A percentile compares a stretch with the other conserved stretches of the same genome.
Conservation (phyloP, 1,140 invertebrate species). For the Hycleus cichorii region DNA sequence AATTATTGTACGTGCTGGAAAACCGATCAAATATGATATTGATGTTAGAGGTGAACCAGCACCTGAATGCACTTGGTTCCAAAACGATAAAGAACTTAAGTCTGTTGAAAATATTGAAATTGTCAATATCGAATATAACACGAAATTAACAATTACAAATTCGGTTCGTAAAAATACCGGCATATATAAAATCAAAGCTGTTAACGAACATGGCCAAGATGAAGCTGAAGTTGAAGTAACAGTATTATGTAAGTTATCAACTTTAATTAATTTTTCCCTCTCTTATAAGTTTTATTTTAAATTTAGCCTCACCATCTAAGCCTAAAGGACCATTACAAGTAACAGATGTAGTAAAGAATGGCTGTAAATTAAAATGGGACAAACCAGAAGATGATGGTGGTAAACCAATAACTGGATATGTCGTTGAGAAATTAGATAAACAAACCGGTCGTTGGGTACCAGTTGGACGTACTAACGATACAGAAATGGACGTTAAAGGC, state of each 20-base stretch:
- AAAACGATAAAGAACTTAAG: slow-evolving; percentile 47
- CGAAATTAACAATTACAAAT: slow-evolving; percentile 82
- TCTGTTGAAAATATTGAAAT: slow-evolving; percentile 71
- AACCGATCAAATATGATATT: slow-evolving; percentile 86
- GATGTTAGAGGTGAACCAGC: slow-evolving; percentile 92
- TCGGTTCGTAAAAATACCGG: slow-evolving; percentile 78
- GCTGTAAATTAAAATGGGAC: slow-evolving; percentile 91
- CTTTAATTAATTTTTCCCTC: background rate
- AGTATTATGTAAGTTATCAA: slow-evolving; percentile 64
- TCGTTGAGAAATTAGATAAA: slow-evolving; percentile 94
- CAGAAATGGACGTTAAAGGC: slow-evolving; percentile 86
- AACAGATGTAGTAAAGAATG: slow-evolving; percentile 83
- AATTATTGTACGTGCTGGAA: slow-evolving; percentile 82
- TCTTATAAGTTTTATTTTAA: slow-evolving; percentile 9
- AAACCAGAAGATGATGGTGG: slow-evolving; percentile 98
- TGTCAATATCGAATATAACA: slow-evolving; percentile 86
- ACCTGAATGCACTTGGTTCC: slow-evolving; percentile 86
- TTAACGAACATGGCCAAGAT: slow-evolving; percentile 87
- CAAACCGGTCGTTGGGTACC: slow-evolving; percentile 90
- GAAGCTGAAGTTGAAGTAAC: slow-evolving; percentile 90
- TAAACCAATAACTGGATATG: slow-evolving; percentile 89
- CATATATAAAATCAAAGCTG: slow-evolving; percentile 83
- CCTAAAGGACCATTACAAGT: slow-evolving; percentile 89
- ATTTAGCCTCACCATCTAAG: slow-evolving; percentile 65
- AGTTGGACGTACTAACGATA: slow-evolving; percentile 77